Evolutionary conservation across 1,140 invertebrate genomes (phyloP).

Genomic region (Drosophila virilis): DNA sequence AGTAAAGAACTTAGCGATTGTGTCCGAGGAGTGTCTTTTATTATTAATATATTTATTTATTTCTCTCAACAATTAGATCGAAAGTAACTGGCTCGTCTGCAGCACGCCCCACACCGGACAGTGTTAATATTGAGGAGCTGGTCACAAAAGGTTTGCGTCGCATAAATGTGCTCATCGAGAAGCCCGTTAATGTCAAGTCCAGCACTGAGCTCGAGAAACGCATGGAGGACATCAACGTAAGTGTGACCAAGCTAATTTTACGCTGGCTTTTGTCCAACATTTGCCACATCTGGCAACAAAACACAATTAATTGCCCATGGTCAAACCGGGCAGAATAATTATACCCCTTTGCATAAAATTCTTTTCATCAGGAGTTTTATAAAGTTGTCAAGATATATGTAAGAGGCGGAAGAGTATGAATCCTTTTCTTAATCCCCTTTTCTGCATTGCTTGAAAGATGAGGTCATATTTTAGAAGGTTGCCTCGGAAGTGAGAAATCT

Average conservation of each 20-base stretch:
- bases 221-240: slow-evolving; percentile 80
- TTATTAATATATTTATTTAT: background rate
- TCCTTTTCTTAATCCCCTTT: too few relatives aligned
- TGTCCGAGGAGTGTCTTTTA: too few relatives aligned
- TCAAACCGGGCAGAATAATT: slow-evolving; percentile 20
- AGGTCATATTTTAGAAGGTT: background rate
- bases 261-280: slow-evolving; percentile 41
- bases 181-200: slow-evolving; percentile 75
- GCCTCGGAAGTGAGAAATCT: too few relatives aligned
- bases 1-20: slow-evolving; percentile 37
- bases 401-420: too few relatives aligned
- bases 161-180: slow-evolving; percentile 81
- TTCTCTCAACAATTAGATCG: slow-evolving; percentile 44
- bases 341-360: background rate
- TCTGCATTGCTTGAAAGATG: background rate
- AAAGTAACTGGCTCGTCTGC: slow-evolving; percentile 47
- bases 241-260: slow-evolving; percentile 36
- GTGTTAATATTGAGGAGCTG: slow-evolving; percentile 79
- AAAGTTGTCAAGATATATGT: background rate
- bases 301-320: slow-evolving; percentile 26
- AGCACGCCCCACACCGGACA: slow-evolving; percentile 57
- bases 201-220: slow-evolving; percentile 74
- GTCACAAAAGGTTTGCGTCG: slow-evolving; percentile 78
- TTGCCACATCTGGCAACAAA: slow-evolving; percentile 20
- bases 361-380: background rate